Evolutionary conservation across 1,140 invertebrate genomes (phyloP), one percentile per base, ranked within the genome.

Genomic region (Euura lappo): DNA sequence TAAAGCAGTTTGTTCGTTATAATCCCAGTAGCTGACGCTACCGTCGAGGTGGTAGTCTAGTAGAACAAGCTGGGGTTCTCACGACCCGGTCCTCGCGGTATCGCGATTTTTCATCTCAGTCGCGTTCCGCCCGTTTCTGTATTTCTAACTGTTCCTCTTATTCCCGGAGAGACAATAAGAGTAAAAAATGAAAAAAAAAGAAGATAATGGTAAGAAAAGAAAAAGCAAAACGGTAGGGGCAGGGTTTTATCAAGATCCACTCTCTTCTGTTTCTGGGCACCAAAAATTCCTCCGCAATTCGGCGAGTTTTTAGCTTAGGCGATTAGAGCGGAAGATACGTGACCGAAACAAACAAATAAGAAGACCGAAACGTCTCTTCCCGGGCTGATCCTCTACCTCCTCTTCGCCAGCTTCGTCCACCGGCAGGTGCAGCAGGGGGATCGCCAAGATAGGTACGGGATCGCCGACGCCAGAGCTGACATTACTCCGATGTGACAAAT

Each of bases 401-500:
- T 8, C 8, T 60, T 60, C 51, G 51, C 51, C 51, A 60, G 51
- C 8, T 60, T 60, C 51, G 51, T n/a, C 51, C 8, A 60, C 8
- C 51, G 51, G 51, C 51, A 60, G 51, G 51, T 60, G 51, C 51
- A 60, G 51, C 10, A n/a, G 13, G 51, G 10, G 28, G 28, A 3
- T n/a, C 10, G 51, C 51, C 4, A n/a, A n/a, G 51, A n/a, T 8
- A 60, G 28, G 28, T 28, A n/a, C 51, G 13, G 51, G 51, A 8
- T 60, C 2, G 51, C 51, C 83, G 78, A 73, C 68, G 78, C 74
- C 72, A 78, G 72, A 74, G 65, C 80, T 77, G 83, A 85, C 51
- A 86, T 86, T 85, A 85, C 83, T 84, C 80, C 81, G 82, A 85
- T 86, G 84, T 84, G 85, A 86, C 85, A 86, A 86, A 86, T 86